Base-by-base conservation (phyloP, 2,113 vertebrate genomes). In the Dissostichus mawsoni region DNA sequence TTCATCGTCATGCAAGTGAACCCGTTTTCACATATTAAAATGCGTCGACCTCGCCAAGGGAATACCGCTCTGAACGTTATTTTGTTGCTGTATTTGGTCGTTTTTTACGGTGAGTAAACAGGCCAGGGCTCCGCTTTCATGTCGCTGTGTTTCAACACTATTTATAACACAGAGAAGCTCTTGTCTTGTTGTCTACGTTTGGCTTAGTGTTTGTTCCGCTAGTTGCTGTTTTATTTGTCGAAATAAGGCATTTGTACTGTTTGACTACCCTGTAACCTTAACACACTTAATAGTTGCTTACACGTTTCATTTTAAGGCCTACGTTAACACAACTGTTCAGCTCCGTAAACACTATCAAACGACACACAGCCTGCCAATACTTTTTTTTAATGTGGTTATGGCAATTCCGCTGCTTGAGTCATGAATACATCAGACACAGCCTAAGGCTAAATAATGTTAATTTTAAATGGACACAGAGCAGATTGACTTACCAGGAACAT, bases 21-120 rank as follows among this genome's bases (percentile, higher is more conserved):
- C 0, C 48, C 13, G 45, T 48, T 69, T 50, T 20, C 0, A 11
- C 4, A 11, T 3, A 18, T n/a, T 17, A 92, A 80, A 73, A 94
- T 94, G 93, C 58, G 61, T 69, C 55, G 79, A 33, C 17, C 8
- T 5, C 17, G 51, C n/a, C 55, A 2, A 0, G 53, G 87, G 74
- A 74, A 0, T 2, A 3, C 16, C 1, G 16, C 47, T 8, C 20
- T 68, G 56, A 47, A 62, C 4, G 52, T 33, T n/a, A 62, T 74
- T 0, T 13, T 85, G 64, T 45, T 89, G 64, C 63, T 84, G 50
- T 74, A n/a, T 47, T 59, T 88, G 51, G 0, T 87, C 23, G 17
- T 29, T n/a, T 74, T 20, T 69, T 69, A 83, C 16, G 92, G 93
- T 94, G 74, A 94, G 94, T 93, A 74, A 50, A 75, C 75, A n/a